These are phyloP conservation scores for Psephotus haematonotus DNA, from an alignment of 2,113 vertebrate genomes.

Conservation along the genomic window DNA sequence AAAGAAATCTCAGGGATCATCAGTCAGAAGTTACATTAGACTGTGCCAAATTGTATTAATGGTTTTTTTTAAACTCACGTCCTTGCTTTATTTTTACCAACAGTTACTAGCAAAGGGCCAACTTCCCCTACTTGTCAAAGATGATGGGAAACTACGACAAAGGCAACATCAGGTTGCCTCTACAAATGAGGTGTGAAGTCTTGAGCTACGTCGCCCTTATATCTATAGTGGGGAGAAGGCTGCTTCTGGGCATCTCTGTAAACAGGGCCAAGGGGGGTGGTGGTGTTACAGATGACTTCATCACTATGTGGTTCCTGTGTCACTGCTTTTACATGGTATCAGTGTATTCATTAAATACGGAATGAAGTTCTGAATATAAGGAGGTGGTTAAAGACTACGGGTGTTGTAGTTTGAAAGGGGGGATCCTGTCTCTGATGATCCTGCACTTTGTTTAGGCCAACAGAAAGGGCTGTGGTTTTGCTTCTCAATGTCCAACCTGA, in stretches of 20 bases:
- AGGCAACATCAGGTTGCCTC: background rate
- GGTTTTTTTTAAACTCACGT: background rate
- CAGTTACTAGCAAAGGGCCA: background rate
- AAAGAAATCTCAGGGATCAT: background rate
- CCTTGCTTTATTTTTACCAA: background rate
- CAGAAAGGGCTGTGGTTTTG: background rate
- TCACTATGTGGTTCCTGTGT: rapidly evolving
- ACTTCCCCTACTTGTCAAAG: background rate
- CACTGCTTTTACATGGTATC: background rate
- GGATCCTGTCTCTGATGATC: background rate
- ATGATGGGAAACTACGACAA: background rate
- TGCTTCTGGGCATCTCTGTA: background rate
- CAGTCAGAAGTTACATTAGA: background rate
- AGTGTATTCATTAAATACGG: background rate
- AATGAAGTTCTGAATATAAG: background rate
- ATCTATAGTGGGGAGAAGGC: background rate
- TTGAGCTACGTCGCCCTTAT: background rate
- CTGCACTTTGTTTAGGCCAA: background rate
- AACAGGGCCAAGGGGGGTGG: background rate
- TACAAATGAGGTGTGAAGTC: background rate
- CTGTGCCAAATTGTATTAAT: background rate
- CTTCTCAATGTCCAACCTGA: background rate
- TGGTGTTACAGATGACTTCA: background rate
- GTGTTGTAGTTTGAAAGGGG: background rate
- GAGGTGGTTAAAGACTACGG: background rate